These are phyloP conservation scores for Xiphydria camelus DNA, from an alignment of 2,888 invertebrate genomes.

Conservation along the genomic window DNA sequence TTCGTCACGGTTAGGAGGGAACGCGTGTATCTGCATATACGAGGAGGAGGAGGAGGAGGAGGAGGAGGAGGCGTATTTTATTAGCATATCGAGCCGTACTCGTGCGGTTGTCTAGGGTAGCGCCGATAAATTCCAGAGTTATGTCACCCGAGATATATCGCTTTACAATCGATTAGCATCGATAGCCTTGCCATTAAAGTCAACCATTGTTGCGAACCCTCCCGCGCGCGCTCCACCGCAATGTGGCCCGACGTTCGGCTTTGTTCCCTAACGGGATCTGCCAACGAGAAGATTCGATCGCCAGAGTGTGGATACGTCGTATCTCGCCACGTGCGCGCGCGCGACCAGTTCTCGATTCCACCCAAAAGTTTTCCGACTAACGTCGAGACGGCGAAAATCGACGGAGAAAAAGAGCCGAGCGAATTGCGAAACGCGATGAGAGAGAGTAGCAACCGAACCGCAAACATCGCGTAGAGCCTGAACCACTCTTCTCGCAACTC, in stretches of 20 bases:
- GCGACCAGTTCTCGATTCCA: too few species aligned
- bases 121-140: slow-evolving; percentile 48
- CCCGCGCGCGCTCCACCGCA: slow-evolving; percentile 26
- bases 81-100: slow-evolving; percentile 38
- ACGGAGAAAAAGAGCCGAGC: too few species aligned
- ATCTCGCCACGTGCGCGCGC: too few species aligned
- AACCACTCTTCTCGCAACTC: background rate
- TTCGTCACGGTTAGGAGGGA: background rate
- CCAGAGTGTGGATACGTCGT: too few species aligned
- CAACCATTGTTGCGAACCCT: slow-evolving; percentile 36
- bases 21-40: background rate
- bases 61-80: slow-evolving; percentile 20
- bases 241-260: slow-evolving; percentile 27
- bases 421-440: too few species aligned
- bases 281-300: slow-evolving; percentile 23
- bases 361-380: too few species aligned
- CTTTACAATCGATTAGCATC: slow-evolving; percentile 48
- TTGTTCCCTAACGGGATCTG: slow-evolving; percentile 25
- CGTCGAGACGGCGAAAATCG: too few species aligned
- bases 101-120: slow-evolving; percentile 24
- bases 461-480: background rate
- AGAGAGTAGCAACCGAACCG: too few species aligned
- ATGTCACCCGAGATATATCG: slow-evolving; percentile 50
- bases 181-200: slow-evolving; percentile 44
- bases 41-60: background rate